phyloP scores from a whole-genome alignment of 2,113 vertebrate species.

The Siphamia tubifer region DNA sequence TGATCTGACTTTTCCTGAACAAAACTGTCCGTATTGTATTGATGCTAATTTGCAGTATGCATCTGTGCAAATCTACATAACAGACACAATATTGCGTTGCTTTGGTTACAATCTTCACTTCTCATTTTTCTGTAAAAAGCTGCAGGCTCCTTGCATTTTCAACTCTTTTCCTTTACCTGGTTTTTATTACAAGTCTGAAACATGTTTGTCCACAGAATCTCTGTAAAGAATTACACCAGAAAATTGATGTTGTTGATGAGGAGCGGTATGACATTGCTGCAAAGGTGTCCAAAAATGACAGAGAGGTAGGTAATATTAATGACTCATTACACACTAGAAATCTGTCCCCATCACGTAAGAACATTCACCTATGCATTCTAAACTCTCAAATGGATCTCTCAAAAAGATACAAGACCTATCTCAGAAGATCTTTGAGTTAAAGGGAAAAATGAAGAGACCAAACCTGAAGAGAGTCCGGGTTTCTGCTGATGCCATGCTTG shows the following conservation, averaged over 20 bases:
- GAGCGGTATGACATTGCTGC: constrained; percentile 76
- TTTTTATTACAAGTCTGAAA: background rate
- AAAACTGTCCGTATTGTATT: too few species aligned
- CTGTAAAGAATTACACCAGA: constrained; percentile 77
- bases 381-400: too few species aligned
- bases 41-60: too few species aligned
- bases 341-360: too few species aligned
- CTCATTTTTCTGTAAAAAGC: background rate
- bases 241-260: constrained; percentile 80
- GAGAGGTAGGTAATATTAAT: too few species aligned
- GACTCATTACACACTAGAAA: too few species aligned
- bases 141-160: background rate
- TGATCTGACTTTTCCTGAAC: too few species aligned
- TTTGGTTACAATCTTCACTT: too few species aligned
- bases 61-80: too few species aligned
- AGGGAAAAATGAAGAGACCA: constrained; percentile 85
- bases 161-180: background rate
- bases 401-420: constrained; percentile 73
- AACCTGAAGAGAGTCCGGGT: constrained; percentile 80
- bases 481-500: constrained; percentile 83
- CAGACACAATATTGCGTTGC: too few species aligned
- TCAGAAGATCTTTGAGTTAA: constrained; percentile 80
- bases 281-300: constrained; percentile 75
- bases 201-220: constrained; percentile 67
- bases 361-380: too few species aligned